Base-by-base conservation (phyloP, 2,113 vertebrate species). In the Psilopsiagon aurifrons region DNA sequence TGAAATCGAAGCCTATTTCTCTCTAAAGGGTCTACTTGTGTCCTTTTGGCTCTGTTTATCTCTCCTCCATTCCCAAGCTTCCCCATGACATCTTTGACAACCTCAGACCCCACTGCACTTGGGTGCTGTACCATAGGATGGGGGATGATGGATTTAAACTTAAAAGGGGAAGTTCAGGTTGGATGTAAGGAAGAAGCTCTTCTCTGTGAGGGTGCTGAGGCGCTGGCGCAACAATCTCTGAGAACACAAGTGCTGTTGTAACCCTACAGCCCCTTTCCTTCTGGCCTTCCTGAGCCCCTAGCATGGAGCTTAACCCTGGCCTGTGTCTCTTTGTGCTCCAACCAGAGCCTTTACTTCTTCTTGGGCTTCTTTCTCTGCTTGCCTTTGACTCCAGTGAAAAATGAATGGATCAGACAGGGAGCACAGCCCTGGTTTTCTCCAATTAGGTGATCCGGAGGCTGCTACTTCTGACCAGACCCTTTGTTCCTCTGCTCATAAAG, bases 341-440 rank as follows among this genome's bases (percentile, higher is more conserved):
- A 47, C 77, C 41, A 80, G 64, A 68, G 62, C 52, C 51, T 83
- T 73, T 67, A 19, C 70, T 74, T 64, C 83, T 86, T 70, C 90
- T 82, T 86, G 80, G 35, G 43, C 39, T 95, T 88, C 80, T 70
- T 90, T 46, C 37, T 14, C 9, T 79, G 39, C 78, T 91, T n/a
- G 73, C 43, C 62, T 92, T 89, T 81, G 85, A 84, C 68, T 83
- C 71, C 4, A 25, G 35, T 51, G n/a, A 75, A 74, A 92, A 94
- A 86, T 55, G 59, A 95, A 97, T 69, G 54, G 95, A 77, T 44
- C 29, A 75, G 67, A 68, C 78, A 86, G 93, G 80, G 75, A 93
- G 71, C 46, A 43, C 5, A 27, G 17, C 6, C 16, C 86, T 47
- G 44, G 77, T 91, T 67, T 35, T 94, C 62, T 70, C 69, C 85